These are phyloP conservation scores for Semotilus atromaculatus DNA, from an alignment of 2,797 vertebrate species.

Conservation along the genomic window DNA sequence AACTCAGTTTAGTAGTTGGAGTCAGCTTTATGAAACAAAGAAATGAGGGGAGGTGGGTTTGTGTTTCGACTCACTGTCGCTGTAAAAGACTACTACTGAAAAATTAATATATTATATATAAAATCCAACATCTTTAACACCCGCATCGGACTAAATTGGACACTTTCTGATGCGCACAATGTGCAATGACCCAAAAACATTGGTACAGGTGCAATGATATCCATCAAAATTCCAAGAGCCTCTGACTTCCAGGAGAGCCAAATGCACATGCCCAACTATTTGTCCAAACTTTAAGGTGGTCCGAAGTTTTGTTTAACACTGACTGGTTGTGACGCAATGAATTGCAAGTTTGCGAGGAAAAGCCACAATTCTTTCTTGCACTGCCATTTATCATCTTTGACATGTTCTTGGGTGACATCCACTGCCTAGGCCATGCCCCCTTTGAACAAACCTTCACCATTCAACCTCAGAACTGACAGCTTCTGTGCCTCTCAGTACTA, in stretches of 20 bases:
- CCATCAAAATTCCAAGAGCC: neutral
- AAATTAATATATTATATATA: too few species aligned
- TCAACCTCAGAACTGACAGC: conserved; percentile 43
- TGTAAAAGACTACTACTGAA: too few species aligned
- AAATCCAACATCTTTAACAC: too few species aligned
- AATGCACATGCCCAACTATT: neutral
- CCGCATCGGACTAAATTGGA: too few species aligned
- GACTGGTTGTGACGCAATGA: neutral
- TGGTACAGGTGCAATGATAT: neutral
- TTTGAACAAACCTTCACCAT: conserved; percentile 42
- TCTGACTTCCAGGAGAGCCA: neutral
- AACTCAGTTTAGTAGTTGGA: neutral
- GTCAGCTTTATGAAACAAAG: neutral
- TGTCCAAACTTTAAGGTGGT: conserved; percentile 16
- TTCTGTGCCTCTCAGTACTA: conserved; percentile 35
- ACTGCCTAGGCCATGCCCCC: conserved; percentile 60
- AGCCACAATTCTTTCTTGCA: conserved; percentile 29
- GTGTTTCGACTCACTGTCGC: too few species aligned
- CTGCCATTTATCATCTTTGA: conserved; percentile 78
- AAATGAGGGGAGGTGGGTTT: neutral
- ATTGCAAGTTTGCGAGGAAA: conserved; percentile 8
- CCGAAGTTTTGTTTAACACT: conserved; percentile 14
- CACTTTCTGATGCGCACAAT: neutral
- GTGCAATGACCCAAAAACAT: neutral
- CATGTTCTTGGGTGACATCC: conserved; percentile 79